Evolutionary conservation across 2,113 vertebrate species (phyloP).

Genomic region (Aegithalos caudatus): DNA sequence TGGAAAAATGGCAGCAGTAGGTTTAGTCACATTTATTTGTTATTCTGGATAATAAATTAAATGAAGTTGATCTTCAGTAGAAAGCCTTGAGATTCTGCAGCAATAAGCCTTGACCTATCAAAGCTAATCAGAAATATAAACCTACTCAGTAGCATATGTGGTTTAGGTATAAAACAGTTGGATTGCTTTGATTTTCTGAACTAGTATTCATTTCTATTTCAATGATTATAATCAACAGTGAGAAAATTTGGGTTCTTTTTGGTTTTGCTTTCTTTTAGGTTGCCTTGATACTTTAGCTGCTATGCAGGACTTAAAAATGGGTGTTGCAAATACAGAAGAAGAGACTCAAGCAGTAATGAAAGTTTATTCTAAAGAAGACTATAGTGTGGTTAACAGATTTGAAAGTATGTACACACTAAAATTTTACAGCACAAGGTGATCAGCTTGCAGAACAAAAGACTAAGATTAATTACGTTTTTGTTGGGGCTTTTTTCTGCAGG

Average conservation of each 20-base stretch:
- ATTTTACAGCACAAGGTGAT: background rate
- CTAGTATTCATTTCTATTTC: background rate
- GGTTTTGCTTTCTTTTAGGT: slow-evolving; percentile 73
- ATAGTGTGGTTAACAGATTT: slow-evolving; percentile 97
- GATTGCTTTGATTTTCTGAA: background rate
- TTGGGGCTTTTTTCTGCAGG: slow-evolving; percentile 67
- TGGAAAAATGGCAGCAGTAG: background rate
- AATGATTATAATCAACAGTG: background rate
- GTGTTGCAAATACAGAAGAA: slow-evolving; percentile 91
- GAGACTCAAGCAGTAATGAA: slow-evolving; percentile 98
- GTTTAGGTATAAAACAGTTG: background rate
- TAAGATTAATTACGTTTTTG: background rate
- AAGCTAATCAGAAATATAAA: background rate
- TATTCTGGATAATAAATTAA: background rate
- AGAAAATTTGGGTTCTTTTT: background rate
- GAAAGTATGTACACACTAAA: slow-evolving; percentile 83
- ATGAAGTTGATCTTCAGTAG: background rate
- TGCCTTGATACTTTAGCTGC: slow-evolving; percentile 95
- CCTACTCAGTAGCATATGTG: fast-evolving
- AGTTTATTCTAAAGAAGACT: slow-evolving; percentile 98
- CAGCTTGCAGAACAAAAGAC: background rate
- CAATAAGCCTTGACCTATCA: background rate
- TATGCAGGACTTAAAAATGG: slow-evolving; percentile 99
- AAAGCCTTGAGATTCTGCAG: background rate
- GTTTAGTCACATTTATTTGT: background rate